A percentile compares a stretch with the other conserved stretches of the same genome.
Conservation (phyloP, 2,113 vertebrate species). For the Platichthys stellatus region DNA sequence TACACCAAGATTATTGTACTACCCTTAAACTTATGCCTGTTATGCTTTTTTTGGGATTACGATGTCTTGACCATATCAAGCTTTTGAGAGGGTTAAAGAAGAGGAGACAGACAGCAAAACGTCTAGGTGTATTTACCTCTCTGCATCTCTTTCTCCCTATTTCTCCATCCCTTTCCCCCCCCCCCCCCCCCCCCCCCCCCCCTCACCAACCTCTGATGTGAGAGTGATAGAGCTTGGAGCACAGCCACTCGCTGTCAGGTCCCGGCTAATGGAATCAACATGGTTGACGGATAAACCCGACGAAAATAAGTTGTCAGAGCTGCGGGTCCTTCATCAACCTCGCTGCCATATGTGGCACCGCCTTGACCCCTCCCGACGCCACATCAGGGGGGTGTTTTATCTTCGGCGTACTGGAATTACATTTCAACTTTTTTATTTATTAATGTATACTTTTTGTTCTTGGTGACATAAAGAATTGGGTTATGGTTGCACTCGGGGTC, state of each 20-base stretch:
- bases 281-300: conserved; percentile 76
- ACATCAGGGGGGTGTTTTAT: conserved; percentile 45
- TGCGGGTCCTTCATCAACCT: conserved; percentile 69
- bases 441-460: conserved; percentile 57
- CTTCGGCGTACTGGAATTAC: conserved; percentile 51
- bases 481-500: conserved; percentile 8
- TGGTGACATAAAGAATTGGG: conserved; percentile 13
- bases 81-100: conserved; percentile 7
- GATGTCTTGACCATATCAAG: conserved; percentile 7
- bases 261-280: conserved; percentile 74
- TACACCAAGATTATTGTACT: conserved; percentile 14
- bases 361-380: conserved; percentile 58
- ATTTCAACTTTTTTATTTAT: conserved; percentile 67
- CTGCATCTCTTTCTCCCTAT: conserved; percentile 46
- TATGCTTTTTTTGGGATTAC: conserved; percentile 10
- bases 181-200: conserved; percentile 44
- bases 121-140: conserved; percentile 34
- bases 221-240: conserved; percentile 68
- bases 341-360: conserved; percentile 33
- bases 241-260: conserved; percentile 69
- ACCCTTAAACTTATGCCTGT: conserved; percentile 12
- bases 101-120: conserved; percentile 20
- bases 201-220: conserved; percentile 54
- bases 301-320: conserved; percentile 76
- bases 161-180: conserved; percentile 51